Evolutionary conservation across 2,113 vertebrate species (phyloP).

Genomic region (Madoqua kirkii): DNA sequence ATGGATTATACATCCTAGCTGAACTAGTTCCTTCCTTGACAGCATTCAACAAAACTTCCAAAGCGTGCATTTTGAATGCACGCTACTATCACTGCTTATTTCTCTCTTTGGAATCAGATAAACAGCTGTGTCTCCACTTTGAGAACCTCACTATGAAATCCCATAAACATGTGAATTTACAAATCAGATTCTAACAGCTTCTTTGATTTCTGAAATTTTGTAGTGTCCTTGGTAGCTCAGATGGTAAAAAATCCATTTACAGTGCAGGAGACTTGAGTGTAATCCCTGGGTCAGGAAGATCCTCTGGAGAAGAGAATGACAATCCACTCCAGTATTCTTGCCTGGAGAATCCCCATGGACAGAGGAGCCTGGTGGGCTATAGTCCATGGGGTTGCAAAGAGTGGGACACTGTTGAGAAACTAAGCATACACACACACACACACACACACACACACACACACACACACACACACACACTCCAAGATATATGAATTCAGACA

Average conservation of each 20-base stretch:
- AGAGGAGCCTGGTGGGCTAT: neutral
- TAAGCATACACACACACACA: neutral
- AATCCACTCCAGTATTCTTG: neutral
- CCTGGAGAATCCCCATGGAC: neutral
- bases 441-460: too few relatives aligned
- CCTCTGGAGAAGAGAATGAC: neutral
- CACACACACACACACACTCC: too few relatives aligned
- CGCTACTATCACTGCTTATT: neutral
- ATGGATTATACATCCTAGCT: neutral
- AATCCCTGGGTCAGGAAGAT: neutral
- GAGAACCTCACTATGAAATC: neutral
- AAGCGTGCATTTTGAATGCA: slow-evolving; percentile 5
- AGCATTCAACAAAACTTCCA: slow-evolving; percentile 28
- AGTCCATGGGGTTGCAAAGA: neutral
- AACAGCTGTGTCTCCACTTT: neutral
- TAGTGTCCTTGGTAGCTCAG: neutral
- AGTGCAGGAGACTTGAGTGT: neutral
- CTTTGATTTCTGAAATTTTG: slow-evolving; percentile 4
- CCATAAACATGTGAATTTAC: neutral
- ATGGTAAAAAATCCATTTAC: neutral
- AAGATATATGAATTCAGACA: neutral
- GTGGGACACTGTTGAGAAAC: neutral
- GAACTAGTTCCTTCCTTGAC: neutral
- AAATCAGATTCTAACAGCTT: neutral
- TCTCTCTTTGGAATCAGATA: neutral